Evolutionary conservation across 2,113 vertebrate species (phyloP), one percentile per base, ranked within the genome.

Genomic region (Rhodinocichla rosea): DNA sequence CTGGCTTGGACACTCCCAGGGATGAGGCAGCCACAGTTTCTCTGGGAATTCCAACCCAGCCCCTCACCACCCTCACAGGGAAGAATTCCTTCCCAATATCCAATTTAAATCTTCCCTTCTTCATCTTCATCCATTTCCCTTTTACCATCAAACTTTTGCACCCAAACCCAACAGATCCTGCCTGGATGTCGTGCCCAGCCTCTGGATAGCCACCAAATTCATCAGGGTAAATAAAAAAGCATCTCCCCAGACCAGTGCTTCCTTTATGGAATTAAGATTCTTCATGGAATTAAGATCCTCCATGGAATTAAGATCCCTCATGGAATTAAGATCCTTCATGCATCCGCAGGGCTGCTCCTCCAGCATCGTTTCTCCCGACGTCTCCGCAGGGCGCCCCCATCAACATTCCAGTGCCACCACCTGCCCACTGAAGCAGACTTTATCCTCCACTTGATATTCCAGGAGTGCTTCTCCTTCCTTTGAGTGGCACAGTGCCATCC

Each of bases 401-500:
- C 94, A 95, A 87, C 95, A 97, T 96, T 94, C 92, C 90, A 32
- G 69, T 35, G 83, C 65, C 87, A 45, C 91, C 86, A 73, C 56
- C 73, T 81, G 87, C 92, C 85, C 55, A 5, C 87, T 75, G 81
- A 62, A 96, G 94, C 87, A 42, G 63, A 33, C 42, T 89, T 57
- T 65, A 83, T 97, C 91, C 47, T 65, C 81, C 88, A 85, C 88
- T 98, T 96, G 87, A 59, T 81, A 96, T 97, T 97, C 97, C 59
- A 92, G 86, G 84, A 92, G 91, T 42, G 94, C 92, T 86, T 88
- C 91, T 95, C 56, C 92, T 97, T 90, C 55, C 90, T 89, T 82
- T 77, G 97, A 96, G 94, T 93, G 97, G 94, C 95, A 94, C 50
- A 45, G 55, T 97, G 97, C 96, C 97, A 92, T 90, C 82, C 85